phyloP scores from a whole-genome alignment of 2,888 invertebrate genomes.

The Baccha elongata region DNA sequence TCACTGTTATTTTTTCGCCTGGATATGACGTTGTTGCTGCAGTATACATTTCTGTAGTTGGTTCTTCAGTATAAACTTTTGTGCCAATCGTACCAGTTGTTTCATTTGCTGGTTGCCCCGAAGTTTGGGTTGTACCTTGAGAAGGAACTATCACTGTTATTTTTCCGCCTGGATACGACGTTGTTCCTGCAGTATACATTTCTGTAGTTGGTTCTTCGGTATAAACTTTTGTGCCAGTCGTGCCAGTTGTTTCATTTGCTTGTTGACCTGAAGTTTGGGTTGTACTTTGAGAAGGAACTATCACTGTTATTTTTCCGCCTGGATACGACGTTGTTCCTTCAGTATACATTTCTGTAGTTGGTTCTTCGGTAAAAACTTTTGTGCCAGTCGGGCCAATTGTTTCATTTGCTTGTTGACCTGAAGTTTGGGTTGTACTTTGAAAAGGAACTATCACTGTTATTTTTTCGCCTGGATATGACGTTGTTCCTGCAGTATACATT shows the following conservation, averaged over 20 bases:
- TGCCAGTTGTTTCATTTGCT: too few relatives aligned
- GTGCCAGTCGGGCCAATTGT: too few relatives aligned
- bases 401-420: not conserved
- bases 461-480: not conserved
- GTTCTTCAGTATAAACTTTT: not conserved
- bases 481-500: not conserved
- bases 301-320: not conserved
- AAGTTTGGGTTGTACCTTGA: not conserved
- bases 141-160: not conserved
- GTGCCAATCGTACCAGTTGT: too few relatives aligned
- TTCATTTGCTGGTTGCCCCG: not conserved
- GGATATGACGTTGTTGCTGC: conserved; percentile 3
- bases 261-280: not conserved
- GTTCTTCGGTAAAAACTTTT: not conserved
- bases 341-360: not conserved
- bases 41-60: not conserved
- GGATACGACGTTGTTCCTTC: conserved; percentile 5
- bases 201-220: not conserved
- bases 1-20: not conserved
- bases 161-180: not conserved
- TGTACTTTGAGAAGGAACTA: not conserved
- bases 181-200: not conserved
- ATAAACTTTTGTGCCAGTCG: too few relatives aligned
- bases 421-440: not conserved
- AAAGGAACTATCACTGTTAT: not conserved